These are phyloP conservation scores for Antheraea yamamai DNA, from an alignment of 2,888 invertebrate genomes.

Conservation along the genomic window DNA sequence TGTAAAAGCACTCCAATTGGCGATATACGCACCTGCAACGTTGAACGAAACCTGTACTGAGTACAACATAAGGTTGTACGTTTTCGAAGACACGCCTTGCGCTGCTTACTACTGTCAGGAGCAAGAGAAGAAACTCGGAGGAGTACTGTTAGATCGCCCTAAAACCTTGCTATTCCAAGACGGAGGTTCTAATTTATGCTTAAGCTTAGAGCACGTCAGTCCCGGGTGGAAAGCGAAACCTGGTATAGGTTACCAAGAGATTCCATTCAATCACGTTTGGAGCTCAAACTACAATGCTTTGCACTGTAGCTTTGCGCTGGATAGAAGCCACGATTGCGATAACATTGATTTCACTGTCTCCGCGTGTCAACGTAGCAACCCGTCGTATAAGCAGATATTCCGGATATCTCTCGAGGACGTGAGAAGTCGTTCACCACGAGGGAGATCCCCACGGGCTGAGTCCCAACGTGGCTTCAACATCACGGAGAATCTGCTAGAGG, in stretches of 20 bases:
- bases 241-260: slow-evolving; percentile 93
- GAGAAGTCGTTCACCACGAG: slow-evolving; percentile 71
- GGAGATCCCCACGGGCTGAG: slow-evolving; percentile 73
- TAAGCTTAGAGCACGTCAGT: slow-evolving; percentile 93
- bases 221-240: slow-evolving; percentile 94
- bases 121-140: slow-evolving; percentile 91
- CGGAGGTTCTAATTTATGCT: slow-evolving; percentile 92
- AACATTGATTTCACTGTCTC: slow-evolving; percentile 74
- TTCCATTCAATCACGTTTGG: slow-evolving; percentile 96
- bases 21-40: slow-evolving; percentile 91
- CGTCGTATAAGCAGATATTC: slow-evolving; percentile 77
- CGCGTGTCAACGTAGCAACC: slow-evolving; percentile 75
- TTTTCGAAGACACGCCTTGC: slow-evolving; percentile 96
- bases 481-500: slow-evolving; percentile 74
- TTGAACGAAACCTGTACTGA: slow-evolving; percentile 88
- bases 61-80: slow-evolving; percentile 94
- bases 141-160: slow-evolving; percentile 93
- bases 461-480: slow-evolving; percentile 76
- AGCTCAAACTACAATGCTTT: slow-evolving; percentile 91
- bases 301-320: slow-evolving; percentile 94
- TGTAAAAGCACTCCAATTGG: slow-evolving; percentile 92
- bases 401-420: slow-evolving; percentile 74
- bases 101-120: slow-evolving; percentile 93
- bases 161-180: slow-evolving; percentile 94
- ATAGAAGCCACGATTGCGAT: slow-evolving; percentile 84